A percentile compares a stretch with the other conserved stretches of the same genome.
Evolutionary conservation across 2,797 vertebrate species (phyloP).

Genomic region (Esox lucius): DNA sequence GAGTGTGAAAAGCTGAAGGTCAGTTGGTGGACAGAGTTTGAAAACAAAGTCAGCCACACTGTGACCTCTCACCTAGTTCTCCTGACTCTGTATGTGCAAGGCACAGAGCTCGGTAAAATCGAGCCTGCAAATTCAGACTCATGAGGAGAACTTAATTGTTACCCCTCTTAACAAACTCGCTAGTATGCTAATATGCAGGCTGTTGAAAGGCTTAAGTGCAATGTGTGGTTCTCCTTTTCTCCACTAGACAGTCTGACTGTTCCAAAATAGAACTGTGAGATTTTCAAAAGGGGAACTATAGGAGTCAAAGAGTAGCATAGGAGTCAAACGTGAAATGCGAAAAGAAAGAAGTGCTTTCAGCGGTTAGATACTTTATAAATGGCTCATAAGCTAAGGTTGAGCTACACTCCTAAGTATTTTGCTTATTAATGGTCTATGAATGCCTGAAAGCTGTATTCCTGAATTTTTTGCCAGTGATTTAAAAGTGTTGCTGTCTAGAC

Average conservation of each 20-base stretch:
- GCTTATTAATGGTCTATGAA: too few species aligned
- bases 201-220: background rate
- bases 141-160: background rate
- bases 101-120: background rate
- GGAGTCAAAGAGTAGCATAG: background rate
- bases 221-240: background rate
- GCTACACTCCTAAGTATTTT: too few species aligned
- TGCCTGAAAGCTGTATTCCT: too few species aligned
- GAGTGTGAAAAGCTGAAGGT: slow-evolving; percentile 38
- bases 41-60: background rate
- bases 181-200: too few species aligned
- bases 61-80: slow-evolving; percentile 66
- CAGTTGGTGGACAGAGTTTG: slow-evolving; percentile 38
- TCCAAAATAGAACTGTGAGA: too few species aligned
- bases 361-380: too few species aligned
- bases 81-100: background rate
- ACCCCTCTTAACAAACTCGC: background rate
- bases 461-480: too few species aligned
- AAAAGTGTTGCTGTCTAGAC: too few species aligned
- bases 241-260: background rate
- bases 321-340: too few species aligned
- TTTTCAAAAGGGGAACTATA: background rate
- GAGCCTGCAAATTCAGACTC: background rate
- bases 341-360: too few species aligned
- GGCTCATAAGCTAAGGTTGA: too few species aligned